These are phyloP conservation scores for Danio tinwini DNA, from an alignment of 2,797 vertebrate species.

Conservation along the genomic window DNA sequence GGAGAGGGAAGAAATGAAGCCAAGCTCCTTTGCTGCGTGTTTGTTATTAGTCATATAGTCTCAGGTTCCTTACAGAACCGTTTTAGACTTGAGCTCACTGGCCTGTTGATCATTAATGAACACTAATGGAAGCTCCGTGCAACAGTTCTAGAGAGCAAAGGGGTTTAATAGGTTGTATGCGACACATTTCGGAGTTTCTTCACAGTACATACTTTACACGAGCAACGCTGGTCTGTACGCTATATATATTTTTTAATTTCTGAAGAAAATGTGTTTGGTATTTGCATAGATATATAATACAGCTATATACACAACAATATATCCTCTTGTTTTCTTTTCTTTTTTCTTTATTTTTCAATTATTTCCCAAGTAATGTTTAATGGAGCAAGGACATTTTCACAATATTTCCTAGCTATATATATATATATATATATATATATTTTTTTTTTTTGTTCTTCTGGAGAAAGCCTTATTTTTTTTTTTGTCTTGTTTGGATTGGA, in stretches of 20 bases:
- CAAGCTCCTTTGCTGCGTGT: neutral
- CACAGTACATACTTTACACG: neutral
- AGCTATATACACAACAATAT: no score
- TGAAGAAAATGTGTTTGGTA: neutral
- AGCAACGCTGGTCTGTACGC: neutral
- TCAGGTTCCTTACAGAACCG: slow-evolving; percentile 15
- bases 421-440: no score
- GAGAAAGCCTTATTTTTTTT: no score
- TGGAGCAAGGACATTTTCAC: no score
- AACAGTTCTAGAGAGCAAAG: neutral
- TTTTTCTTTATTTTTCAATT: no score
- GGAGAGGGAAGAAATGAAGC: neutral
- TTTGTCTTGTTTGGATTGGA: no score
- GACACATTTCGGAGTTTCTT: neutral
- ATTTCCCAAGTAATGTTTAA: no score
- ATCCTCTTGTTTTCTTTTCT: no score
- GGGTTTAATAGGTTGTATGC: slow-evolving; percentile 19
- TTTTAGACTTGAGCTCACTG: slow-evolving; percentile 17
- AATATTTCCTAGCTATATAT: no score
- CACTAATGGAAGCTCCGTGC: slow-evolving; percentile 9
- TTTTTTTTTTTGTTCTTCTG: no score
- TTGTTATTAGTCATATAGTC: slow-evolving; percentile 25
- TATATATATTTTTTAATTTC: neutral
- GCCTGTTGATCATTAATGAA: slow-evolving; percentile 47
- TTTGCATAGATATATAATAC: neutral